These are phyloP conservation scores for Paraplagusia blochii DNA, from an alignment of 2,113 vertebrate genomes.

Conservation along the genomic window DNA sequence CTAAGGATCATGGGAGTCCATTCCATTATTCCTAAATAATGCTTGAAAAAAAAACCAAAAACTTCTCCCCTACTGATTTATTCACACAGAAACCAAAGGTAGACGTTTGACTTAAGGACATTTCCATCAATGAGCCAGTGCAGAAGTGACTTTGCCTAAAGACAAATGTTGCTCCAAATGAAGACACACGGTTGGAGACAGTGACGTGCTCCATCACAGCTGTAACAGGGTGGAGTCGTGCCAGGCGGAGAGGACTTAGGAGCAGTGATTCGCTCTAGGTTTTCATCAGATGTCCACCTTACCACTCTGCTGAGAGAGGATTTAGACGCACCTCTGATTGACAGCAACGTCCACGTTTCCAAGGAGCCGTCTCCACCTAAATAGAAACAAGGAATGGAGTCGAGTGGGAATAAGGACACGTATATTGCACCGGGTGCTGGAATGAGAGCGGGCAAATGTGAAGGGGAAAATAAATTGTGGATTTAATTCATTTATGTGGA, in stretches of 20 bases:
- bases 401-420: not conserved
- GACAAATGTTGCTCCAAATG: constrained; percentile 5
- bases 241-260: not conserved
- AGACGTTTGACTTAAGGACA: not conserved
- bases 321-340: not conserved
- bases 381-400: not conserved
- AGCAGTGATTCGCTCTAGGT: not conserved
- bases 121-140: not conserved
- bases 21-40: too few relatives aligned
- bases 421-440: not conserved
- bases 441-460: not conserved
- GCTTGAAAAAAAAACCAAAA: not conserved
- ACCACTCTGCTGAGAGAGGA: not conserved
- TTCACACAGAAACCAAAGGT: not conserved
- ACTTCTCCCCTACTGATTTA: not conserved
- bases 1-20: too few relatives aligned
- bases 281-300: not conserved
- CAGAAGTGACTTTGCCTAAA: not conserved
- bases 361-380: not conserved
- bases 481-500: not conserved
- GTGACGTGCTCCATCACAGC: not conserved
- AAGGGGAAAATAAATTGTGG: not conserved
- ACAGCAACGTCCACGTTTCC: constrained; percentile 5
- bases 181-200: not conserved
- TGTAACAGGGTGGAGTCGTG: not conserved